phyloP scores from a whole-genome alignment of 2,113 vertebrate species.

The Eulemur macaco region DNA sequence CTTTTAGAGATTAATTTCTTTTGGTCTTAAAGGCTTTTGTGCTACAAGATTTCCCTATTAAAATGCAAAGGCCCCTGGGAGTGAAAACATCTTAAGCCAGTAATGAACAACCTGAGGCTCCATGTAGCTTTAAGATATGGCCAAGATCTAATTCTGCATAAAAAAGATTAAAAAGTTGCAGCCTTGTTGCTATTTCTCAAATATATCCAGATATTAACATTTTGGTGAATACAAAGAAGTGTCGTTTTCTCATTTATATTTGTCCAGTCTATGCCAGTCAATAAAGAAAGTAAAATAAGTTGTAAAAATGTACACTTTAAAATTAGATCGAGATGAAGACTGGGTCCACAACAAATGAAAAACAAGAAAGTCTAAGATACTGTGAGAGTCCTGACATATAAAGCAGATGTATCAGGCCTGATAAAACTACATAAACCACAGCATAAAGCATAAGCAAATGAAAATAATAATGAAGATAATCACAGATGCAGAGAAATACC shows the following conservation, averaged over 20 bases:
- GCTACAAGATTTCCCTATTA: conserved; percentile 41
- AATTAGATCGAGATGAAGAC: not conserved
- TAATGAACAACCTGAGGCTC: conserved; percentile 39
- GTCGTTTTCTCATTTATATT: conserved; percentile 16
- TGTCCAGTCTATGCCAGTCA: conserved; percentile 35
- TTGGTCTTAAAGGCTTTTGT: conserved; percentile 39
- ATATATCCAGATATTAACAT: not conserved
- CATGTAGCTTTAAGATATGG: not conserved
- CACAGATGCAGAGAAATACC: not conserved
- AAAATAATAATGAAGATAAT: not conserved
- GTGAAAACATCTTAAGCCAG: conserved; percentile 2
- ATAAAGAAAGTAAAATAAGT: conserved; percentile 43
- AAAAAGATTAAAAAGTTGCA: conserved; percentile 4
- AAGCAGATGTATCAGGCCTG: not conserved
- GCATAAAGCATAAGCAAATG: not conserved
- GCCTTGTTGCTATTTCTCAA: conserved; percentile 30
- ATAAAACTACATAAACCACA: not conserved
- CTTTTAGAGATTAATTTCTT: conserved; percentile 67
- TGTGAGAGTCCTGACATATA: not conserved
- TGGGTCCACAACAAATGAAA: not conserved
- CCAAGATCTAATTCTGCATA: conserved; percentile 38
- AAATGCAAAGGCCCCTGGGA: conserved; percentile 25
- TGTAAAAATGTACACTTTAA: not conserved
- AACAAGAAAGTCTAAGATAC: conserved; percentile 12
- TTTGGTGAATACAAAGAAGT: not conserved